A percentile compares a stretch with the other conserved stretches of the same genome.
phyloP scores from a whole-genome alignment of 2,888 invertebrate species.

The Aphrophora alni region DNA sequence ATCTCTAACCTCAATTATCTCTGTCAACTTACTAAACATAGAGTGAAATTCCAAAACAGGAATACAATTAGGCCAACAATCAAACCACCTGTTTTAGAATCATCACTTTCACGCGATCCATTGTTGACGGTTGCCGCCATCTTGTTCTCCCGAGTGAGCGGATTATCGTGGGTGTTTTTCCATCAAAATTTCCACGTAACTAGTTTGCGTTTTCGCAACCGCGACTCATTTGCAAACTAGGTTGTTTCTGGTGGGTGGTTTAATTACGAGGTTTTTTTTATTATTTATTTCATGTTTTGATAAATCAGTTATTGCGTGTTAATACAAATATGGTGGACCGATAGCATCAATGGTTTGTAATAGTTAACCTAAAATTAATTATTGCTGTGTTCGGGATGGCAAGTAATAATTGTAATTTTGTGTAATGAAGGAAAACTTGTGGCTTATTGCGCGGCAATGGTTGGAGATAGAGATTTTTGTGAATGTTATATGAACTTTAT shows the following conservation, averaged over 20 bases:
- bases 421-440: no score
- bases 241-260: neutral
- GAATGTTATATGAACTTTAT: no score
- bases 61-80: neutral
- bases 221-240: neutral
- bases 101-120: neutral
- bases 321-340: neutral
- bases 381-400: no score
- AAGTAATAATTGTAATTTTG: no score
- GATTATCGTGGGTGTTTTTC: neutral
- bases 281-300: neutral
- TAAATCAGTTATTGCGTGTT: neutral
- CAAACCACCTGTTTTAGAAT: neutral
- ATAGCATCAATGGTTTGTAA: neutral
- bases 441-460: no score
- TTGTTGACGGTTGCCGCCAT: neutral
- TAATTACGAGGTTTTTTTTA: neutral
- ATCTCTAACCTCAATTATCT: no score
- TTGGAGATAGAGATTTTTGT: no score
- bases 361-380: no score
- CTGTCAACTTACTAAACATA: no score
- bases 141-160: neutral
- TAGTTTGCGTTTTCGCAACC: slow-evolving; percentile 4
- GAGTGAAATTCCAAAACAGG: no score
- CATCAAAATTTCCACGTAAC: neutral